Evolutionary conservation across 2,888 invertebrate species (phyloP).

Genomic region (Seladonia tumulorum): DNA sequence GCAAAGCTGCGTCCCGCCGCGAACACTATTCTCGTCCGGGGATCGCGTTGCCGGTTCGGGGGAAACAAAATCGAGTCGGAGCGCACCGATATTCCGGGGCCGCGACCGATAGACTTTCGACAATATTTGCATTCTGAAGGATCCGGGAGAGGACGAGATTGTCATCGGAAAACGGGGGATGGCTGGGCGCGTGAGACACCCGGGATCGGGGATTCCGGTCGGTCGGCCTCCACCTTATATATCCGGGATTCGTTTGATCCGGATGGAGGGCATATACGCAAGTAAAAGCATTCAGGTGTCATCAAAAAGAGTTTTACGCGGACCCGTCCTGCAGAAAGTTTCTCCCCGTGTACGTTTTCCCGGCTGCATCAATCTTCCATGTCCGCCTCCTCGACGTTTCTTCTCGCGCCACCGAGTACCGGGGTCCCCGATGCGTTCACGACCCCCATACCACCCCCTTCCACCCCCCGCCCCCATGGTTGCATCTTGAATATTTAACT

Average conservation of each 20-base stretch:
- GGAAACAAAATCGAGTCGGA: neutral
- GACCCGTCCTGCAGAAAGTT: constrained; percentile 37
- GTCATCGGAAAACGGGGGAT: neutral
- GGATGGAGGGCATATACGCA: neutral
- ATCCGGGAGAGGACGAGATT: constrained; percentile 2
- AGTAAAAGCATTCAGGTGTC: constrained; percentile 51
- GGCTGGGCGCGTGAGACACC: constrained; percentile 13
- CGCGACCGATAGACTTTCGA: constrained; percentile 21
- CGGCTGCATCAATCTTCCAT: constrained; percentile 59
- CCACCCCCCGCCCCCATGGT: neutral
- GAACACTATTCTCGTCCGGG: neutral
- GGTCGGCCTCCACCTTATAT: constrained; percentile 4
- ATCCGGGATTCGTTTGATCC: constrained; percentile 13
- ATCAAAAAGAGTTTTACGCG: constrained; percentile 43
- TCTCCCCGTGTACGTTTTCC: constrained; percentile 36
- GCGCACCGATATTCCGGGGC: neutral
- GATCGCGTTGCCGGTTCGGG: neutral
- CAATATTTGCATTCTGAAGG: constrained; percentile 30
- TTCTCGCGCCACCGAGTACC: constrained; percentile 15
- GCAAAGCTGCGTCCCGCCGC: neutral
- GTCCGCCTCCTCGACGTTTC: constrained; percentile 28
- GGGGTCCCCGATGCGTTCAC: constrained; percentile 34
- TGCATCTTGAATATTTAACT: constrained; percentile 63
- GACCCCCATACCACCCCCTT: constrained; percentile 4
- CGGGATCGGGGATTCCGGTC: constrained; percentile 31